Percentiles rank a stretch among this genome's conserved stretches.
Conservation (phyloP, 2,113 vertebrate species). For the Cyprinodon tularosa region DNA sequence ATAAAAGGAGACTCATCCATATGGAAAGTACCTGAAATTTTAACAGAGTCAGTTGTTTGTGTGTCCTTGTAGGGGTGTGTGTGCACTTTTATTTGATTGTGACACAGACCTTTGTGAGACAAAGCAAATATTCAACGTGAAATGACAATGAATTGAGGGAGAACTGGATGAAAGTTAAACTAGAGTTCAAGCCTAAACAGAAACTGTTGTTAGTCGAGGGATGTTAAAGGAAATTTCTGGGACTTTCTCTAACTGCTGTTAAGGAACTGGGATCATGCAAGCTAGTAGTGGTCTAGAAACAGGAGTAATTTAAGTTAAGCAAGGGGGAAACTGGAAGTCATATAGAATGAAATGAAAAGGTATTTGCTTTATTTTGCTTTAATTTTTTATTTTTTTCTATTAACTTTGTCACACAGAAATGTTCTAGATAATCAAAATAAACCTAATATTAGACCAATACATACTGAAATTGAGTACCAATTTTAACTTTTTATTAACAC, state of each 20-base stretch:
- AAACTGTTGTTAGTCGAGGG: background rate
- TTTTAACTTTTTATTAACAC: too few relatives aligned
- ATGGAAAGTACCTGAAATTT: slow-evolving; percentile 70
- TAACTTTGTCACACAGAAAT: too few relatives aligned
- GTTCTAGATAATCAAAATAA: too few relatives aligned
- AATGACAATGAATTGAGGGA: background rate
- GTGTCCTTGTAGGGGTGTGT: background rate
- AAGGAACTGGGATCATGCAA: background rate
- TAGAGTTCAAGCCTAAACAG: background rate
- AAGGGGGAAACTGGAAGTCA: too few relatives aligned
- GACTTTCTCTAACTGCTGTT: background rate
- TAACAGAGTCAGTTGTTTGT: slow-evolving; percentile 1
- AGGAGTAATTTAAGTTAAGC: too few relatives aligned
- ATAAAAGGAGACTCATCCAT: slow-evolving; percentile 26
- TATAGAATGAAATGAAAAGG: too few relatives aligned
- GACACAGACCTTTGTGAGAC: background rate
- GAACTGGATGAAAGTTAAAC: background rate
- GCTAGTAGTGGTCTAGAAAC: background rate
- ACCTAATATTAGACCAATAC: too few relatives aligned
- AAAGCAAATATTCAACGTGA: background rate
- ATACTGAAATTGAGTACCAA: too few relatives aligned
- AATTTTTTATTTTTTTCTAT: too few relatives aligned
- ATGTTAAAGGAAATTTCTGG: background rate
- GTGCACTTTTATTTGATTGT: background rate
- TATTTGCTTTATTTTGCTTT: too few relatives aligned